phyloP scores from a whole-genome alignment of 1,140 invertebrate species.

The Phortica variegata region DNA sequence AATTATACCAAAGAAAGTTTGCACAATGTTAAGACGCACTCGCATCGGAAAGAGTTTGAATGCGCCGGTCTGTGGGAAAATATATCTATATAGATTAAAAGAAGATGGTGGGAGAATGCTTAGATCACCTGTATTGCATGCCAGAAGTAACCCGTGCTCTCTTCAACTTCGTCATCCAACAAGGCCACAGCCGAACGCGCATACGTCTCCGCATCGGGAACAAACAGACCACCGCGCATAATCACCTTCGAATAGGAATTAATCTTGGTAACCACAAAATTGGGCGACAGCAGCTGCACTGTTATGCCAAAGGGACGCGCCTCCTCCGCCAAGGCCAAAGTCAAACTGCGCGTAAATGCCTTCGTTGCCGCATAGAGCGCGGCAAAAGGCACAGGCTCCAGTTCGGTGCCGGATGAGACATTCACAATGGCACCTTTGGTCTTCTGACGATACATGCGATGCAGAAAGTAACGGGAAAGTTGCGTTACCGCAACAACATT shows the following conservation, averaged over 20 bases:
- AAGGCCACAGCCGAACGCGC: conserved; percentile 76
- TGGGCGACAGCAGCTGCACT: conserved; percentile 83
- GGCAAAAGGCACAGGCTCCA: conserved; percentile 81
- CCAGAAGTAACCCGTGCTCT: conserved; percentile 83
- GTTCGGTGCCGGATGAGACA: conserved; percentile 80
- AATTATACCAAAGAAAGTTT: conserved; percentile 10
- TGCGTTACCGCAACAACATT: conserved; percentile 82
- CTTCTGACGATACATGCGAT: conserved; percentile 71
- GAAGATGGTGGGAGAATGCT: background rate
- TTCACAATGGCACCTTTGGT: conserved; percentile 85
- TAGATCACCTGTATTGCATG: conserved; percentile 74
- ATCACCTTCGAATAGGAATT: conserved; percentile 77
- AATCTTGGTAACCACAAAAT: conserved; percentile 89
- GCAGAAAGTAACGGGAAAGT: conserved; percentile 77
- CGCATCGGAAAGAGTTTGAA: conserved; percentile 17
- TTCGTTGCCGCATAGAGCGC: conserved; percentile 88
- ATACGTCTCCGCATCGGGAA: conserved; percentile 77
- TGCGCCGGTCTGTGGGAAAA: conserved; percentile 19
- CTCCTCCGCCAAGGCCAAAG: conserved; percentile 70
- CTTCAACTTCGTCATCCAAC: conserved; percentile 71
- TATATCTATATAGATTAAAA: background rate
- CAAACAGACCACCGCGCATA: conserved; percentile 70
- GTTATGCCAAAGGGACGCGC: conserved; percentile 72
- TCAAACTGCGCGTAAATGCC: conserved; percentile 46
- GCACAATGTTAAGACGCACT: conserved; percentile 5